Base-by-base conservation (phyloP, 2,797 vertebrate genomes). In the Crocidura indochinensis region DNA sequence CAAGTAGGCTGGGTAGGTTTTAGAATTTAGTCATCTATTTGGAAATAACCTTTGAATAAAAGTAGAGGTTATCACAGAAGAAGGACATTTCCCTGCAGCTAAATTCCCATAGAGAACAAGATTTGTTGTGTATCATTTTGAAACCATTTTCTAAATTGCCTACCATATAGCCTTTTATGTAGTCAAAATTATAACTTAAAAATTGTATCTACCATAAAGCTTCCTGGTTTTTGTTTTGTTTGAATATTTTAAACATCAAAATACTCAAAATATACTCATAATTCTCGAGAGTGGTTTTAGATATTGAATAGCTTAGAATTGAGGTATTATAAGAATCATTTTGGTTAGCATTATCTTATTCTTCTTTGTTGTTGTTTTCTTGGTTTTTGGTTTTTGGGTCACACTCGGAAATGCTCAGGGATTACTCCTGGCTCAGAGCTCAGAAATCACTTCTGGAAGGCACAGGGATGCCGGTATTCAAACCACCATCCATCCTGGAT, bases 61-160 rank as follows among this genome's bases (percentile, higher is more conserved):
- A 72, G 64, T 14, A 9, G 31, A 93, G 26, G 47, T 60, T 20
- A 20, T 49, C 15, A 27, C 2, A n/a, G 68, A 27, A 85, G 64
- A 75, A 22, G 51, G 64, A 22, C 22, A 47, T 89, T 44, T 86
- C 22, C 22, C 71, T 1, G 5, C 38, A 60, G 56, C 27, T 87
- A 38, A 90, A 62, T 24, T 82, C 65, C 71, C 62, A 38, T 12
- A 31, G 60, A 91, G 91, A 88, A 81, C 27, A 6, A 68, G n/a
- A 8, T 62, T 84, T 78, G 38, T 64, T 69, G 38, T 76, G 49
- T 79, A 82, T 88, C 85, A 90, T 84, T 90, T 53, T 65, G 77
- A 51, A 88, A 60, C 53, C 27, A 19, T 68, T 84, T 93, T 95
- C 94, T 92, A 95, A 93, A 94, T 65, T 88, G 75, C n/a, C 14